A percentile compares a stretch with the other conserved stretches of the same genome.
phyloP scores from a whole-genome alignment of 1,140 invertebrate species.

The Macrobrachium nipponense region DNA sequence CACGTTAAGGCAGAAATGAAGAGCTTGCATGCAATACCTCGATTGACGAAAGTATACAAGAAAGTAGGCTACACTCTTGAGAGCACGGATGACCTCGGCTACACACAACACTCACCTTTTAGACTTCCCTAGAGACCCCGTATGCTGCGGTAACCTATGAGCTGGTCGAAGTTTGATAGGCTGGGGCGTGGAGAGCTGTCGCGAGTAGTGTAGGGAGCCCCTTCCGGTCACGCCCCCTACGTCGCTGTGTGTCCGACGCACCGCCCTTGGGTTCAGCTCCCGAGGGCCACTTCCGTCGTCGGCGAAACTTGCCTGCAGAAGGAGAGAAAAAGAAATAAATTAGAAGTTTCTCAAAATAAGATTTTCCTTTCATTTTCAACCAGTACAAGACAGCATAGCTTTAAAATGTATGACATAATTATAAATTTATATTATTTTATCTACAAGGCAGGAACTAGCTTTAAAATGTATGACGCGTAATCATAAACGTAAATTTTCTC shows the following conservation, averaged over 20 bases:
- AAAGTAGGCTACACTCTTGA: too few relatives aligned
- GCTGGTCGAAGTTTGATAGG: conserved; percentile 71
- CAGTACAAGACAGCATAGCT: not conserved
- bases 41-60: too few relatives aligned
- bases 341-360: not conserved
- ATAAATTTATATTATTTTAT: too few relatives aligned
- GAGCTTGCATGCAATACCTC: too few relatives aligned
- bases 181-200: conserved; percentile 75
- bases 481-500: too few relatives aligned
- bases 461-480: too few relatives aligned
- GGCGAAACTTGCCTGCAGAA: conserved; percentile 35
- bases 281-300: conserved; percentile 46
- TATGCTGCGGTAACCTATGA: conserved; percentile 48
- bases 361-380: too few relatives aligned
- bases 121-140: conserved; percentile 36
- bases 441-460: too few relatives aligned
- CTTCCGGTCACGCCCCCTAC: conserved; percentile 73
- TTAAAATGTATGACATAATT: not conserved
- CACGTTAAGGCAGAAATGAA: too few relatives aligned
- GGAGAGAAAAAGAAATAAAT: not conserved
- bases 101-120: conserved; percentile 26
- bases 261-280: conserved; percentile 69
- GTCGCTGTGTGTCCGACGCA: conserved; percentile 75
- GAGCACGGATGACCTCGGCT: too few relatives aligned
- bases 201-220: conserved; percentile 68